These are phyloP conservation scores for Anastrepha ludens DNA, from an alignment of 1,140 invertebrate genomes.

Conservation along the genomic window DNA sequence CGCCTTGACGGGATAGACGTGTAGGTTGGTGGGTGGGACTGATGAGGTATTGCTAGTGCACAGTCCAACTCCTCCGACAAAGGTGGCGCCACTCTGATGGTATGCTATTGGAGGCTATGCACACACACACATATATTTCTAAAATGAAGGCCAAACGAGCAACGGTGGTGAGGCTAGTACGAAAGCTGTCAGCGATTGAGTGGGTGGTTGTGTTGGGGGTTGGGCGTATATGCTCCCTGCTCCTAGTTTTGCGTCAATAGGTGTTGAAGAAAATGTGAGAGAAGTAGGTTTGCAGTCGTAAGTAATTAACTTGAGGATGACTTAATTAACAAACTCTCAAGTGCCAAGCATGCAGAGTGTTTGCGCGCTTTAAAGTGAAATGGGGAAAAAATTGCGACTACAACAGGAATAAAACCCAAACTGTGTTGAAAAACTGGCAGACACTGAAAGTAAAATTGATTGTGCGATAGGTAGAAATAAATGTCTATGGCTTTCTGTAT, in stretches of 20 bases:
- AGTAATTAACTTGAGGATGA: constrained; percentile 47
- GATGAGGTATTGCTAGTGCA: background rate
- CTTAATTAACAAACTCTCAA: constrained; percentile 48
- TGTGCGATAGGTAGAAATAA: background rate
- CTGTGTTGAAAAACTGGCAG: background rate
- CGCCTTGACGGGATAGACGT: background rate
- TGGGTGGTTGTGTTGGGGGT: background rate
- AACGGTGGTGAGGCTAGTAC: background rate
- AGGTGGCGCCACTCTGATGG: too few relatives aligned
- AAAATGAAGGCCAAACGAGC: constrained; percentile 12
- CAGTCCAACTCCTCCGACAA: background rate
- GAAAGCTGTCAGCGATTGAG: background rate
- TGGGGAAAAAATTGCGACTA: background rate
- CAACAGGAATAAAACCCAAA: background rate
- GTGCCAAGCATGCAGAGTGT: constrained; percentile 9
- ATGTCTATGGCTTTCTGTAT: too few relatives aligned
- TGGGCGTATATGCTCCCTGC: background rate
- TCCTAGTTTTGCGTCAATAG: background rate
- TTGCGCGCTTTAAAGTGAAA: constrained; percentile 30
- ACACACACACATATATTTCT: background rate
- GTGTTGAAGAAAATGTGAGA: background rate
- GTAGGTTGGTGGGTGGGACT: background rate
- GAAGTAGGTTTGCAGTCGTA: constrained; percentile 2
- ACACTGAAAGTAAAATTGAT: constrained; percentile 2
- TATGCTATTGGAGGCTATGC: too few relatives aligned